Percentiles rank a stretch among this genome's conserved stretches.
Evolutionary conservation across 2,888 invertebrate genomes (phyloP).

Genomic region (Theretra japonica): DNA sequence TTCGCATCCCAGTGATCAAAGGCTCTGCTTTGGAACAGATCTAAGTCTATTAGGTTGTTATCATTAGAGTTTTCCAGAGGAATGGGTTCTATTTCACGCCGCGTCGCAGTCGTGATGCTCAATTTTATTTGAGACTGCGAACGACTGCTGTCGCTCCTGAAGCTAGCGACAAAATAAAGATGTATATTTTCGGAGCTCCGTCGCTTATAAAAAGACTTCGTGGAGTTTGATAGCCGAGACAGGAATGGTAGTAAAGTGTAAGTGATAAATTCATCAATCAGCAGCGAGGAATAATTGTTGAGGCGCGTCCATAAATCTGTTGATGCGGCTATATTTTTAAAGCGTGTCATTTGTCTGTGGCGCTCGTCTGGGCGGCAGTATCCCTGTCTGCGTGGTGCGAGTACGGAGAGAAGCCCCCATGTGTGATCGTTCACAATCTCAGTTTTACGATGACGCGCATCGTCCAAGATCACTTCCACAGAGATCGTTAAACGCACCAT

Average conservation of each 20-base stretch:
- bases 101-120: background rate
- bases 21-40: background rate
- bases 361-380: background rate
- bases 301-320: slow-evolving; percentile 12
- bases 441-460: slow-evolving; percentile 13
- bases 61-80: slow-evolving; percentile 1
- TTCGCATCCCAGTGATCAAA: slow-evolving; percentile 11
- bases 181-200: background rate
- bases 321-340: background rate
- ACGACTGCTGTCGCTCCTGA: background rate
- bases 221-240: background rate
- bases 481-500: slow-evolving; percentile 19
- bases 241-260: slow-evolving; percentile 4
- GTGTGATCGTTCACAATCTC: slow-evolving; percentile 1
- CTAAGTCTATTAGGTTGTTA: slow-evolving; percentile 1
- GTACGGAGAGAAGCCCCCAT: background rate
- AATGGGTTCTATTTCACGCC: slow-evolving; percentile 18
- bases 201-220: background rate
- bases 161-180: background rate
- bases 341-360: background rate
- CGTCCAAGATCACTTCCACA: slow-evolving; percentile 6
- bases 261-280: slow-evolving; percentile 6
- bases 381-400: background rate
- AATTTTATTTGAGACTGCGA: background rate
- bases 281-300: background rate